Base-by-base conservation (phyloP, 2,113 vertebrate species). In the Rhea pennata region DNA sequence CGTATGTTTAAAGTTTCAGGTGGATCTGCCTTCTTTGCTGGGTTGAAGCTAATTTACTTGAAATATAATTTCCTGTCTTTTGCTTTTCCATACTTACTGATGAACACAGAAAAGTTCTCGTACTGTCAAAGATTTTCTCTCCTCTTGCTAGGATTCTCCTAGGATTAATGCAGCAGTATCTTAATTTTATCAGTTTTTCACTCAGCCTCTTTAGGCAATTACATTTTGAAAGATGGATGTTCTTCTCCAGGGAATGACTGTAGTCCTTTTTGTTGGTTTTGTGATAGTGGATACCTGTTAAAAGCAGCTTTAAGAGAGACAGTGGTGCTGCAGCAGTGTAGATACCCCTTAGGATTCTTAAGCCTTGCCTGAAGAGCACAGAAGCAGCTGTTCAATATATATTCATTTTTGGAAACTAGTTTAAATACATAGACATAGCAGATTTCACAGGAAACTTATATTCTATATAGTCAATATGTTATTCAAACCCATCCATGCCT, bases 301-400 rank as follows among this genome's bases (percentile, higher is more conserved):
- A 93, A 88, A 81, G 74, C 31, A 84, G 36, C 23, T 74, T 88
- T 93, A 74, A 93, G 71, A 95, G 73, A 87, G 26, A 54, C 7
- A 36, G 69, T 31, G 15, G n/a, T 71, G 39, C 26, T 71, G 51
- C 31, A 80, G 61, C 33, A 62, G 16, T 51, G 54, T 33, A 78
- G 44, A 74, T 42, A 4, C 9, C 12, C n/a, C 54, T 65, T 39
- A 73, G 15, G 42, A 69, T 53, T 58, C 36, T 65, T 78, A 44
- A 92, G 10, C 33, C 66, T 75, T 70, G n/a, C 24, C 77, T 92
- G 75, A 89, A 78, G 6, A 86, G 26, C n/a, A 50, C 26, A 92
- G 81, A 86, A 89, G 44, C 61, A 75, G 27, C 67, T 89, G n/a
- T 31, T 89, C 50, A 74, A 61, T 19, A 50, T 66, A 65, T 79